Evolutionary conservation across 2,113 vertebrate species (phyloP).

Genomic region (Camarhynchus parvulus): DNA sequence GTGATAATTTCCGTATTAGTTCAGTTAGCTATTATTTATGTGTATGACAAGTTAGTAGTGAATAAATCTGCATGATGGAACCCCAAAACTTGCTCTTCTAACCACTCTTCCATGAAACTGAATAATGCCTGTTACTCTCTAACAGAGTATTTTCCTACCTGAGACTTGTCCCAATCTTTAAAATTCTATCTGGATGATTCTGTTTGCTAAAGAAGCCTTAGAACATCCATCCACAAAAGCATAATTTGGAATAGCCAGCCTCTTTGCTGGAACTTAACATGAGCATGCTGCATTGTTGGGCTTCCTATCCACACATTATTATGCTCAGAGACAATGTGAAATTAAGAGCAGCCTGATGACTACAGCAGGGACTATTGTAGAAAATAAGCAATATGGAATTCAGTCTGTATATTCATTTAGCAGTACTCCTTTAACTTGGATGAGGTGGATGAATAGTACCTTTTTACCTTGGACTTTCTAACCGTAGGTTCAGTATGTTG

Average conservation of each 20-base stretch:
- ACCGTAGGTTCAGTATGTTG: neutral
- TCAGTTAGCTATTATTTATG: neutral
- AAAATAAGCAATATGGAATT: neutral
- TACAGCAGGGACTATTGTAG: neutral
- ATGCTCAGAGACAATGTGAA: neutral
- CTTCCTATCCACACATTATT: neutral
- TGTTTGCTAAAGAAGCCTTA: neutral
- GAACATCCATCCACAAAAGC: neutral
- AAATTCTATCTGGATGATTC: neutral
- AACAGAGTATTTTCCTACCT: neutral
- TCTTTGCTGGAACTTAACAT: neutral
- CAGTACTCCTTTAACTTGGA: neutral
- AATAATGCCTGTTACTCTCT: neutral
- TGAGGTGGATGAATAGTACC: neutral
- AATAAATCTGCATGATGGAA: neutral
- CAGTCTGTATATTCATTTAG: neutral
- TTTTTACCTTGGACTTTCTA: neutral
- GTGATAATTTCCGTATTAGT: neutral
- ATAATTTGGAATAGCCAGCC: neutral
- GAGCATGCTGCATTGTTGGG: neutral
- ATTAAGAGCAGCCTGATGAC: neutral
- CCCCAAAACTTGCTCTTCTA: neutral
- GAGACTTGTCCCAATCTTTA: neutral
- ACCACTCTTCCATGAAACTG: neutral
- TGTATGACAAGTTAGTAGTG: neutral